A percentile compares a stretch with the other conserved stretches of the same genome.
phyloP scores from a whole-genome alignment of 64 coral and sea anemone genomes.

The Hydrozoanthus tunicans region DNA sequence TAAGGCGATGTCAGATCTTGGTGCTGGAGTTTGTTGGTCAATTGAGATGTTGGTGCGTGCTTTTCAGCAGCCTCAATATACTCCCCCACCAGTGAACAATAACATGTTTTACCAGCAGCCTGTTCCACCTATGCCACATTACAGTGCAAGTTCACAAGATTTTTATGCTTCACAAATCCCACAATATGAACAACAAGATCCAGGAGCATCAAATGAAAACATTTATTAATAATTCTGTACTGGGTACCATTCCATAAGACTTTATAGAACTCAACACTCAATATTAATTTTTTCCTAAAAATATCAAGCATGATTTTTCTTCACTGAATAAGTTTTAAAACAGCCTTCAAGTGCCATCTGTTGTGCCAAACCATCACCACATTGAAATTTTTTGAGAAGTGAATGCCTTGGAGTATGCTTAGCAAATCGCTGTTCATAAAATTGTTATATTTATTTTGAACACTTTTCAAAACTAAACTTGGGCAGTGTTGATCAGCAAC shows the following conservation, averaged over 20 bases:
- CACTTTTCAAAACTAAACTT: neutral
- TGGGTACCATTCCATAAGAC: neutral
- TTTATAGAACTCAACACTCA: neutral
- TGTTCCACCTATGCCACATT: neutral
- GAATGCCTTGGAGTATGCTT: neutral
- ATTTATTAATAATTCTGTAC: neutral
- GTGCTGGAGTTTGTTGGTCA: conserved; percentile 27
- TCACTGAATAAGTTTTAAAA: too few species aligned
- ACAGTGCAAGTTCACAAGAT: too few species aligned
- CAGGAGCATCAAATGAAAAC: neutral
- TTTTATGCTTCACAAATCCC: neutral
- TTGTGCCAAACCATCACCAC: neutral
- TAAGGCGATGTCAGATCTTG: conserved; percentile 39
- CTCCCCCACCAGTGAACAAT: conserved; percentile 14
- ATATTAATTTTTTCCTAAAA: neutral
- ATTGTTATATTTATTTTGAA: neutral
- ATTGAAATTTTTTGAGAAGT: neutral
- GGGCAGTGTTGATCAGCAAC: neutral
- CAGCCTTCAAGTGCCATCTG: neutral
- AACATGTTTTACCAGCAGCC: conserved; percentile 30
- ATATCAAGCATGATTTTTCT: neutral
- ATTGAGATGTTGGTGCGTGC: conserved; percentile 52
- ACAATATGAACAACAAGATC: neutral
- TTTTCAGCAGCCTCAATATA: neutral
- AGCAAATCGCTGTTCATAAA: neutral